phyloP scores from a whole-genome alignment of 2,797 vertebrate species.

The Meda fulgida region DNA sequence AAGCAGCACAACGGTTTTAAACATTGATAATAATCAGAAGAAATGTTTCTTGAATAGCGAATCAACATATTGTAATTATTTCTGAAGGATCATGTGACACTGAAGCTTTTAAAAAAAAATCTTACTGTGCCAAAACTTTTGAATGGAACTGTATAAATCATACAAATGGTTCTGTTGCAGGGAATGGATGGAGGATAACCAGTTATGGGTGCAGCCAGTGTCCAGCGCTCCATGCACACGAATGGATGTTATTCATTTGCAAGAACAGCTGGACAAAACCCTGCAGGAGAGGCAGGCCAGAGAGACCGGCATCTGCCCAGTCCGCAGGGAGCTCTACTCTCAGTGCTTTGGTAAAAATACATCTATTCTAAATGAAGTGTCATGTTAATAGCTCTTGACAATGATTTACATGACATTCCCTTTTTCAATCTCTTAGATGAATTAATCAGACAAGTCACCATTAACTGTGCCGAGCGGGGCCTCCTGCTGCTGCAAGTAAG shows the following conservation, averaged over 20 bases:
- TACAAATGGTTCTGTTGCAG: conserved; percentile 68
- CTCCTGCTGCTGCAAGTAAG: conserved; percentile 86
- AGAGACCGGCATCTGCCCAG: conserved; percentile 89
- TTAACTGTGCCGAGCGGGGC: conserved; percentile 91
- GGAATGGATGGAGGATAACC: conserved; percentile 85
- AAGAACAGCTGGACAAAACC: conserved; percentile 86
- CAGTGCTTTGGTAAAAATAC: conserved; percentile 90
- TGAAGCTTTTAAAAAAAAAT: background rate
- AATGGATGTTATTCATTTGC: conserved; percentile 84
- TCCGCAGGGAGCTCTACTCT: conserved; percentile 90
- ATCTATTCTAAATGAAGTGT: background rate
- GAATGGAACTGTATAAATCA: background rate
- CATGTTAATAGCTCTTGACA: background rate
- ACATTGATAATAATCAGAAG: background rate
- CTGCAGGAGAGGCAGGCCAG: conserved; percentile 88
- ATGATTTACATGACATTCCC: background rate
- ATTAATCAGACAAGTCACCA: conserved; percentile 91
- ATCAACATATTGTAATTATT: background rate
- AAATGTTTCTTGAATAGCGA: background rate
- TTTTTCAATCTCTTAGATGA: conserved; percentile 80
- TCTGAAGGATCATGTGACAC: background rate
- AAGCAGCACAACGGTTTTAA: background rate
- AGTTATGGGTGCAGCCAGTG: conserved; percentile 90
- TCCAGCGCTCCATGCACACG: conserved; percentile 88
- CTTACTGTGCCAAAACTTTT: background rate